Evolutionary conservation across 1,140 invertebrate species (phyloP).

Genomic region (Drosophila kikkawai): DNA sequence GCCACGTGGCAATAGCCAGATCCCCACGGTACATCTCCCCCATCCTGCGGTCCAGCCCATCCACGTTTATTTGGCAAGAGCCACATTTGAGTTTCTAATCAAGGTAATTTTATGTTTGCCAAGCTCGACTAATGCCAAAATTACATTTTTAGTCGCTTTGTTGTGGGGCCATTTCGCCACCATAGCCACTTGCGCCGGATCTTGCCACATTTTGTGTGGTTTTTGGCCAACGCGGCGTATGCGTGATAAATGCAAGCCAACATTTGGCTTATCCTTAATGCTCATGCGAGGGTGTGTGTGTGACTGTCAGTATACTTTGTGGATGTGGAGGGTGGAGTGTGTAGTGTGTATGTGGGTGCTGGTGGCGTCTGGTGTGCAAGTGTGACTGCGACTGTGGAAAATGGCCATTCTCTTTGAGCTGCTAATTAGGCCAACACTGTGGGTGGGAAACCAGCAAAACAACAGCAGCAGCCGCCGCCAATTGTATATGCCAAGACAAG

Average conservation of each 20-base stretch:
- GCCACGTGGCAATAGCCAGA: conserved; percentile 51
- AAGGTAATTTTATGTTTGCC: conserved; percentile 80
- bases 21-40: not conserved
- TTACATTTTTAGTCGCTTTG: conserved; percentile 75
- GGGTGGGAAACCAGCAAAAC: conserved; percentile 28
- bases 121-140: conserved; percentile 78
- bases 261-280: conserved; percentile 55
- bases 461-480: conserved; percentile 59
- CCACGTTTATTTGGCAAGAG: conserved; percentile 50
- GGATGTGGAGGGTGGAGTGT: not conserved
- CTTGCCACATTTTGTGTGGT: conserved; percentile 30
- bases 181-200: conserved; percentile 8
- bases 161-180: conserved; percentile 37
- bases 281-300: conserved; percentile 8
- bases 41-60: not conserved
- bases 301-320: conserved; percentile 1
- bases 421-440: conserved; percentile 67
- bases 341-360: not conserved
- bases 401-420: conserved; percentile 23
- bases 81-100: conserved; percentile 79
- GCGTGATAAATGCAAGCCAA: conserved; percentile 72
- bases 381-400: conserved; percentile 22
- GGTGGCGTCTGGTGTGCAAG: conserved; percentile 3
- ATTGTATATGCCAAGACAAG: conserved; percentile 68
- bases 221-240: conserved; percentile 58